Evolutionary conservation across 2,113 vertebrate species (phyloP).

Genomic region (Centropus bengalensis): DNA sequence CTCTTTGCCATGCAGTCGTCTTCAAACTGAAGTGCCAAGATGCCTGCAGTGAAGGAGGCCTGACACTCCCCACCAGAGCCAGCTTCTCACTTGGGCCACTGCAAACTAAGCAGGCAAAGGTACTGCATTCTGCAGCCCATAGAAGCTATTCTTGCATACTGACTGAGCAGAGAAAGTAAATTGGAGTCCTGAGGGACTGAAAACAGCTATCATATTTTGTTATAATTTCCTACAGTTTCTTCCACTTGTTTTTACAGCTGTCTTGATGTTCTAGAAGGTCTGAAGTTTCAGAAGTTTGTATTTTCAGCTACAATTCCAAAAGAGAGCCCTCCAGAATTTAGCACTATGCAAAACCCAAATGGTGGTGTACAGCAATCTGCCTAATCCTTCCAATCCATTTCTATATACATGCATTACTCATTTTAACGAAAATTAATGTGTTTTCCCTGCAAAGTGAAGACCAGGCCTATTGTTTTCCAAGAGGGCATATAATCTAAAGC

Average conservation of each 20-base stretch:
- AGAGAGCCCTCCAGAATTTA: conserved; percentile 4
- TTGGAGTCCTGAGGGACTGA: background rate
- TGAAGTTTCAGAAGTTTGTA: conserved; percentile 7
- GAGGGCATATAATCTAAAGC: background rate
- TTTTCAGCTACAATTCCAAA: conserved; percentile 21
- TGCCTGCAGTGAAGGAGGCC: background rate
- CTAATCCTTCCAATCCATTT: background rate
- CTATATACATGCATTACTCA: background rate
- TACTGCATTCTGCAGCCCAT: rapidly evolving
- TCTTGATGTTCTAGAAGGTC: conserved; percentile 9
- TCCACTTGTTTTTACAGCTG: conserved; percentile 47
- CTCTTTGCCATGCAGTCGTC: background rate
- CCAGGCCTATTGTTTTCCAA: background rate
- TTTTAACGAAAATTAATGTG: background rate
- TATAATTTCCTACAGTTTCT: background rate
- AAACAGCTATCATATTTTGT: background rate
- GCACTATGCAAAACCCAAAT: background rate
- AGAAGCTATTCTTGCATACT: background rate
- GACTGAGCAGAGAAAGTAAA: background rate
- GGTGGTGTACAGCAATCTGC: background rate
- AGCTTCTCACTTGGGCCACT: rapidly evolving
- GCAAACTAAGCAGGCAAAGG: background rate
- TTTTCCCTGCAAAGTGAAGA: background rate
- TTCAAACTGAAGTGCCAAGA: background rate
- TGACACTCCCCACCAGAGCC: background rate